Evolutionary conservation across 2,113 vertebrate genomes (phyloP).

Genomic region (Anas platyrhynchos): DNA sequence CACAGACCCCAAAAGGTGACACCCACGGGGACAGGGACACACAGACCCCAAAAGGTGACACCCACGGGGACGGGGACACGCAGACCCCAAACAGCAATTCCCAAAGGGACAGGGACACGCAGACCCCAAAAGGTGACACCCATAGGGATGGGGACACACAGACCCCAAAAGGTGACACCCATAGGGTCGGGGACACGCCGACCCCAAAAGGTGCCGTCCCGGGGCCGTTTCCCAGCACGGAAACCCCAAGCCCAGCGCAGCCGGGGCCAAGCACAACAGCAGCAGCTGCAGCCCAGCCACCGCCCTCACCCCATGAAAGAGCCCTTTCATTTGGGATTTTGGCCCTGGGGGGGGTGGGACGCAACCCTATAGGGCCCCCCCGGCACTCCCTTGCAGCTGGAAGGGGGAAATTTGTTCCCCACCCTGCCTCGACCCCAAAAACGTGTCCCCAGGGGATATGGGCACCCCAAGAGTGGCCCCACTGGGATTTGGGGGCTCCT

Average conservation of each 20-base stretch:
- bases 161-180: fast-evolving
- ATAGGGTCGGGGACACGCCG: neutral
- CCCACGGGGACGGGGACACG: too few relatives aligned
- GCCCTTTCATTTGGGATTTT: neutral
- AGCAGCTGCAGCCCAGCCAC: neutral
- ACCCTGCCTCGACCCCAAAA: too few relatives aligned
- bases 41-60: too few relatives aligned
- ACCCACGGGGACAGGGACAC: too few relatives aligned
- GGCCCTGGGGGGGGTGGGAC: too few relatives aligned
- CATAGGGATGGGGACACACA: too few relatives aligned
- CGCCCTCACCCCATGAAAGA: neutral
- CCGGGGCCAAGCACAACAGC: neutral
- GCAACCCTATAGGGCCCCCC: neutral
- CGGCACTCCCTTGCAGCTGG: fast-evolving
- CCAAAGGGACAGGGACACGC: neutral
- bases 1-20: too few relatives aligned
- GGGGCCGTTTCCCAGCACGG: fast-evolving
- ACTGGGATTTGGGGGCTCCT: too few relatives aligned
- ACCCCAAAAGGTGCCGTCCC: fast-evolving
- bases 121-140: fast-evolving
- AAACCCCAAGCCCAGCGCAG: fast-evolving
- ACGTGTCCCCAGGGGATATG: too few relatives aligned
- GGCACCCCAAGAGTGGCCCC: too few relatives aligned
- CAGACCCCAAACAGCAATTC: fast-evolving
- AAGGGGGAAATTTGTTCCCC: too few relatives aligned